Percentiles rank a stretch among this genome's conserved stretches.
Conservation (phyloP, 35 echinoderm and acorn worm species). For the Hemicentrotus pulcherrimus region DNA sequence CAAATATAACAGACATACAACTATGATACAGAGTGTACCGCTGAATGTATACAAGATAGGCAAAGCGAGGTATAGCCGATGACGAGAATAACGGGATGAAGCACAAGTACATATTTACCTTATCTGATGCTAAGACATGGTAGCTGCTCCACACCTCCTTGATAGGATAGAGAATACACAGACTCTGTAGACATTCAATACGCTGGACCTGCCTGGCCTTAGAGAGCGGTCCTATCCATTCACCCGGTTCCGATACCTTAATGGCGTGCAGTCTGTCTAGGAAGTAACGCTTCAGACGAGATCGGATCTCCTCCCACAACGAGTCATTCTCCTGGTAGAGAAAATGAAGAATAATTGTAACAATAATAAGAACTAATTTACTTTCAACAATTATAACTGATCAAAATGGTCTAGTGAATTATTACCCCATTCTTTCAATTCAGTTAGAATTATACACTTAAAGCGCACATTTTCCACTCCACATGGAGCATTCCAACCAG, state of each 20-base stretch:
- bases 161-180: conserved; percentile 84
- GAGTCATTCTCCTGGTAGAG: conserved; percentile 66
- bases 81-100: not conserved
- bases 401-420: too few species aligned
- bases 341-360: not conserved
- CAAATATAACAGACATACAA: too few species aligned
- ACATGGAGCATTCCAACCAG: too few species aligned
- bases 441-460: too few species aligned
- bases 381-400: too few species aligned
- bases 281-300: conserved; percentile 68
- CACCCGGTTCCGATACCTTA: conserved; percentile 17
- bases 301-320: conserved; percentile 90
- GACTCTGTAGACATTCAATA: conserved; percentile 75
- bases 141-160: conserved; percentile 84
- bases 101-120: conserved; percentile 48
- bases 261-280: conserved; percentile 60
- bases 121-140: conserved; percentile 67
- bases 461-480: too few species aligned
- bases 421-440: too few species aligned
- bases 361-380: not conserved
- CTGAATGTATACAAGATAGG: too few species aligned
- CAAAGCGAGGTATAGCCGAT: too few species aligned
- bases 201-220: conserved; percentile 7
- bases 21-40: too few species aligned
- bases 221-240: not conserved